Evolutionary conservation across 2,888 invertebrate species (phyloP).

Genomic region (Drosophila bunnanda): DNA sequence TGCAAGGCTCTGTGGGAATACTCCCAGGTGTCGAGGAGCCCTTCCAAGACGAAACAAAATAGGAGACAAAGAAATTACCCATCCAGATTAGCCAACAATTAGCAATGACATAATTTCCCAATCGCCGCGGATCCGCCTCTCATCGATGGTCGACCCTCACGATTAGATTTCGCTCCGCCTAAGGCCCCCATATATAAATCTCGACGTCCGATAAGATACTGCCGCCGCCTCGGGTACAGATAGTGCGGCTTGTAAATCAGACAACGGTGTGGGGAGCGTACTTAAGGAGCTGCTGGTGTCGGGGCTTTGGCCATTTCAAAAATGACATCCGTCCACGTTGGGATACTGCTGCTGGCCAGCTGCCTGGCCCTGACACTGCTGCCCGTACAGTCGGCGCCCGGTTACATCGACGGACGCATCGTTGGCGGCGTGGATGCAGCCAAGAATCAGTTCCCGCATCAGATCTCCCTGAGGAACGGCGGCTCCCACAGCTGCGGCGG

Average conservation of each 20-base stretch:
- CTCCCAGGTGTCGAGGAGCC: not conserved
- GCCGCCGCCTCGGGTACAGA: constrained; percentile 5
- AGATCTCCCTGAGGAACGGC: constrained; percentile 58
- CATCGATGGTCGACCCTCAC: not conserved
- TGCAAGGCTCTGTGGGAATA: not conserved
- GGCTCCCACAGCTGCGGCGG: constrained; percentile 62
- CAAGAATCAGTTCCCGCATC: constrained; percentile 60
- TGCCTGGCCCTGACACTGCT: constrained; percentile 5
- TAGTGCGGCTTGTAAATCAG: constrained; percentile 14
- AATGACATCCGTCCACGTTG: not conserved
- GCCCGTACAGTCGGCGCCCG: constrained; percentile 20
- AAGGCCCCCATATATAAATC: constrained; percentile 16
- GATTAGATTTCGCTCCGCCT: constrained; percentile 21
- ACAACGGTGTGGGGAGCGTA: not conserved
- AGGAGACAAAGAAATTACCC: not conserved
- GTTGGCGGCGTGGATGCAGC: constrained; percentile 65
- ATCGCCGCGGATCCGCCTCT: not conserved
- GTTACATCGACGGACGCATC: constrained; percentile 38
- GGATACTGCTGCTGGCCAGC: constrained; percentile 1
- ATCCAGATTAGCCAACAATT: constrained; percentile 25
- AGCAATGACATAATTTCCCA: constrained; percentile 33
- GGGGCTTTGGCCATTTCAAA: constrained; percentile 11
- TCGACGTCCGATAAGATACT: constrained; percentile 11
- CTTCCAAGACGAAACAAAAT: not conserved
- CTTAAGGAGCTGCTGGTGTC: not conserved